Conservation (phyloP, 1,140 invertebrate genomes). For the Penaeus indicus region DNA sequence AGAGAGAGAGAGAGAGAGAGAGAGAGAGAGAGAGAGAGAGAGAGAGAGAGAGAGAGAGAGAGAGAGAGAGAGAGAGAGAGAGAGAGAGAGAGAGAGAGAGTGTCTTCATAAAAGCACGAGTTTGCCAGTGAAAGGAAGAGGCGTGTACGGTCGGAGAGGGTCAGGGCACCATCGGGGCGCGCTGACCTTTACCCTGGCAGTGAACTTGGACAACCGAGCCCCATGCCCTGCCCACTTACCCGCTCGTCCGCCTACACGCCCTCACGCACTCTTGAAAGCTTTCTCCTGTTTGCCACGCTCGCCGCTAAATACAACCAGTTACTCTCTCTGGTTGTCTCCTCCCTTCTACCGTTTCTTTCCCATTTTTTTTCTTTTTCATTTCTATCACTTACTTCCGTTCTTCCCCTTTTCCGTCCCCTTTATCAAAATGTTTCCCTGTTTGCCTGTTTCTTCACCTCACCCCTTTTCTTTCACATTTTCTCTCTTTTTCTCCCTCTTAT, state of each 20-base stretch:
- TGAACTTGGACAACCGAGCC: no score
- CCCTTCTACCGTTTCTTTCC: not conserved
- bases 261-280: no score
- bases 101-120: not conserved
- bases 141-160: no score
- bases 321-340: no score
- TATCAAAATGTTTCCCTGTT: not conserved
- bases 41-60: not conserved
- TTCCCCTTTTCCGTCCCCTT: not conserved
- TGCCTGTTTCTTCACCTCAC: not conserved
- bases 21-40: no score
- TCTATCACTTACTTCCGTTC: not conserved
- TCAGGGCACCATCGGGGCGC: no score
- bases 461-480: not conserved
- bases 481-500: not conserved
- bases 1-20: not conserved
- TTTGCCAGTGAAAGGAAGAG: no score
- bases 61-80: not conserved
- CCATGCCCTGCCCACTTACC: no score
- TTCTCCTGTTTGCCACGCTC: no score
- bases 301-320: no score
- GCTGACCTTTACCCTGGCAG: no score
- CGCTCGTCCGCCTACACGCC: no score
- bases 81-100: not conserved
- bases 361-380: not conserved